These are phyloP conservation scores for Unio pictorum DNA, from an alignment of 2,888 invertebrate genomes.

Conservation along the genomic window DNA sequence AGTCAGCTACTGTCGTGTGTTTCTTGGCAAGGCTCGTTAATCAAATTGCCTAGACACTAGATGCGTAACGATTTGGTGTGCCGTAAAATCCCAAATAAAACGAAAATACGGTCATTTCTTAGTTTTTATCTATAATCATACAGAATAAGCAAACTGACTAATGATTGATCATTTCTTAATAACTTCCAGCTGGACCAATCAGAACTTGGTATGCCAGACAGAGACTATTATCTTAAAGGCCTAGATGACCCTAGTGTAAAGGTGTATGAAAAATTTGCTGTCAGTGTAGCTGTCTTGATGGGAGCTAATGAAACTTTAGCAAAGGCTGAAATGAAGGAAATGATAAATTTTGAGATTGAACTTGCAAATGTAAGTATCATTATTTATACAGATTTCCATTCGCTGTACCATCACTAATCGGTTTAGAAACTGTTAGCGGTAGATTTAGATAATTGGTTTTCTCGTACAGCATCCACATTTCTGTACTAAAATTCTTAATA, in stretches of 20 bases:
- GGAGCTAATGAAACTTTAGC: slow-evolving; percentile 83
- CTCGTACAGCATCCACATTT: no score
- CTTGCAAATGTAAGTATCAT: slow-evolving; percentile 87
- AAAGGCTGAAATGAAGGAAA: slow-evolving; percentile 80
- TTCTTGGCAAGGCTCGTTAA: no score
- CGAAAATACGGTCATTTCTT: no score
- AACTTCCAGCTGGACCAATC: slow-evolving; percentile 89
- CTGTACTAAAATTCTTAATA: no score
- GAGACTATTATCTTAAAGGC: slow-evolving; percentile 83
- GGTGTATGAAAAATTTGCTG: slow-evolving; percentile 93
- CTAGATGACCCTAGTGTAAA: slow-evolving; percentile 76
- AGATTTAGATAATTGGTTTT: no score
- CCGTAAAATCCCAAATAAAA: no score
- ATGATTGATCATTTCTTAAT: neutral
- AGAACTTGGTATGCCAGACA: slow-evolving; percentile 83
- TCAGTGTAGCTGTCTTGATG: slow-evolving; percentile 85
- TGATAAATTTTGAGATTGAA: slow-evolving; percentile 89
- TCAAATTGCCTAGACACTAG: no score
- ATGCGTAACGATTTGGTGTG: no score
- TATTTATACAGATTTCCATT: neutral
- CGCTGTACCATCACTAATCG: no score
- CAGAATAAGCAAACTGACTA: neutral
- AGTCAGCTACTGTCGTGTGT: no score
- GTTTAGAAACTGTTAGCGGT: no score
- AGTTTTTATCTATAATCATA: neutral